These are phyloP conservation scores for Phoebastria nigripes DNA, from an alignment of 2,797 vertebrate genomes.

Conservation along the genomic window DNA sequence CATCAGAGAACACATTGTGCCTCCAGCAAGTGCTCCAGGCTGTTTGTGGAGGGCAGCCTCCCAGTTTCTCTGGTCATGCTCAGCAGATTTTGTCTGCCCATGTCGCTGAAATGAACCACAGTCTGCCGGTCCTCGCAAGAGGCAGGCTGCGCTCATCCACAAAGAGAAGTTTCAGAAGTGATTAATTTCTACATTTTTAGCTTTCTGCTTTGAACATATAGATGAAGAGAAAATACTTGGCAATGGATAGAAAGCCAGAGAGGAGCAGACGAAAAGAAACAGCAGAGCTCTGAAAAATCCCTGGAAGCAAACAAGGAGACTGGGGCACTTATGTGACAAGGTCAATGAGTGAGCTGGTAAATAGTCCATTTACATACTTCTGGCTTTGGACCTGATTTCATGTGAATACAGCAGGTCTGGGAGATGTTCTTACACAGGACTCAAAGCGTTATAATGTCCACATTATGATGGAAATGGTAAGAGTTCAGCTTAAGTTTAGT, in stretches of 20 bases:
- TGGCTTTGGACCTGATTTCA: background rate
- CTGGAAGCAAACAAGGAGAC: background rate
- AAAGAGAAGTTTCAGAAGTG: background rate
- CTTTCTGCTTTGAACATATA: background rate
- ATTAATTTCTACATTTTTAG: background rate
- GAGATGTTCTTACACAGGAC: background rate
- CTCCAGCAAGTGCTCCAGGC: background rate
- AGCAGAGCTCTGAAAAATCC: background rate
- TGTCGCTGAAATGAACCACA: background rate
- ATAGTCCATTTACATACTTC: background rate
- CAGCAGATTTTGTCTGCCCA: background rate
- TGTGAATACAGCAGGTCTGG: background rate
- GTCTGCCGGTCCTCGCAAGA: background rate
- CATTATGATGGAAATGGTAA: background rate
- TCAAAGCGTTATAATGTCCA: background rate
- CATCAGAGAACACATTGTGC: background rate
- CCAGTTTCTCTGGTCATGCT: background rate
- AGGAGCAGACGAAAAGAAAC: background rate
- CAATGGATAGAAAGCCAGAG: background rate
- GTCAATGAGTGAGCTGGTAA: background rate
- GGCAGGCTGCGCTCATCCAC: background rate
- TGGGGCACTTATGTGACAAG: background rate
- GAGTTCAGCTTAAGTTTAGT: background rate
- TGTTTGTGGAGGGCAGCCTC: background rate
- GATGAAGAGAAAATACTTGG: constrained; percentile 13